These are phyloP conservation scores for Helicoverpa assulta DNA, from an alignment of 2,888 invertebrate genomes.

Conservation along the genomic window DNA sequence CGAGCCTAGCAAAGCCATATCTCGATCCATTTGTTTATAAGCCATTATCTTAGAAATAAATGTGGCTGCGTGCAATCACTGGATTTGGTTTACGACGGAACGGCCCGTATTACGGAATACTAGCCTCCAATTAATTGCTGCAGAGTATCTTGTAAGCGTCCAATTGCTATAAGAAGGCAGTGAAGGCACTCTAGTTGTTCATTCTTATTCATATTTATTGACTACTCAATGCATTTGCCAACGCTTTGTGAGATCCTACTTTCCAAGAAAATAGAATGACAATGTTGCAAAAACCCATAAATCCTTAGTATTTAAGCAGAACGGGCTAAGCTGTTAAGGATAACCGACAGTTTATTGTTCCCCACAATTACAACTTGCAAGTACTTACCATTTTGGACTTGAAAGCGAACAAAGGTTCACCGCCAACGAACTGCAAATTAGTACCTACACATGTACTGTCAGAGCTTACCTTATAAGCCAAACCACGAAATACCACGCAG, in stretches of 20 bases:
- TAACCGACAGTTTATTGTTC: slow-evolving; percentile 39
- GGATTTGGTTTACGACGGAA: slow-evolving; percentile 39
- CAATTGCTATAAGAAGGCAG: background rate
- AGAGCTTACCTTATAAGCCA: slow-evolving; percentile 49
- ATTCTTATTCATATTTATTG: background rate
- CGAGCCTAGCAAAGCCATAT: slow-evolving; percentile 60
- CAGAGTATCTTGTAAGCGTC: background rate
- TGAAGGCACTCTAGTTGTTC: background rate
- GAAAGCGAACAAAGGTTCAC: slow-evolving; percentile 46
- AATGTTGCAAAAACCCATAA: slow-evolving; percentile 37
- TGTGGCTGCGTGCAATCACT: slow-evolving; percentile 56
- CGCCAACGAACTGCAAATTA: slow-evolving; percentile 53
- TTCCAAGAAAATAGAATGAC: slow-evolving; percentile 38
- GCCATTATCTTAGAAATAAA: slow-evolving; percentile 65
- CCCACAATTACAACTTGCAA: slow-evolving; percentile 47
- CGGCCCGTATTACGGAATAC: slow-evolving; percentile 1
- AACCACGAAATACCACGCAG: slow-evolving; percentile 25
- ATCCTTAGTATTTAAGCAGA: slow-evolving; percentile 19
- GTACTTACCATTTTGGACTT: slow-evolving; percentile 52
- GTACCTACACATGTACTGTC: slow-evolving; percentile 48
- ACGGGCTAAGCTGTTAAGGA: slow-evolving; percentile 29
- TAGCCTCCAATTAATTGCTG: slow-evolving; percentile 5
- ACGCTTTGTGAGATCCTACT: background rate
- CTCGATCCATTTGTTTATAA: slow-evolving; percentile 74
- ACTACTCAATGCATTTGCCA: background rate